These are phyloP conservation scores for Ochotona curzoniae DNA, from an alignment of 2,113 vertebrate genomes.

Conservation along the genomic window DNA sequence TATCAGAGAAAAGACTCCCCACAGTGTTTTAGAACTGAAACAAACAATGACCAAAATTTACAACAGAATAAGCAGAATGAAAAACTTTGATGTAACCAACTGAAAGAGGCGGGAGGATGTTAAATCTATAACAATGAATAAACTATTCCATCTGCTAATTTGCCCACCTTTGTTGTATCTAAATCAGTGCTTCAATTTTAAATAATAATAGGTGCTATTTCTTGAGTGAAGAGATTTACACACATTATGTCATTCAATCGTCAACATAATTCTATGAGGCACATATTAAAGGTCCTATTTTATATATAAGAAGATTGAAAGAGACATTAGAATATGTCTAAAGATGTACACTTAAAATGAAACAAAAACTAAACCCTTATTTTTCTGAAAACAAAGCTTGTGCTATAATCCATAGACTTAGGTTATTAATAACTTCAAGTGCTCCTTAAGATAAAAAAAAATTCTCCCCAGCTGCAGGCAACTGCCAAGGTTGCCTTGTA, in stretches of 20 bases:
- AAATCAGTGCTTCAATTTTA: conserved; percentile 62
- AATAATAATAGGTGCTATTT: conserved; percentile 57
- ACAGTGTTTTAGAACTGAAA: conserved; percentile 22
- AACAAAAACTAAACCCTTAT: conserved; percentile 27
- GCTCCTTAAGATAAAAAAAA: conserved; percentile 11
- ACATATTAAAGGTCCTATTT: conserved; percentile 43
- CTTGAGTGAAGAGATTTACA: conserved; percentile 55
- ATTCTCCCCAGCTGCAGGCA: background rate
- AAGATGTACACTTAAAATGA: conserved; percentile 2
- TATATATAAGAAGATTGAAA: conserved; percentile 58
- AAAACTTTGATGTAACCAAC: conserved; percentile 60
- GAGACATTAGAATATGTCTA: conserved; percentile 28
- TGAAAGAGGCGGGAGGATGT: conserved; percentile 47
- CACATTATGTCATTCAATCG: conserved; percentile 58
- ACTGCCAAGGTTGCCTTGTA: no score
- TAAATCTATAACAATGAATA: conserved; percentile 56
- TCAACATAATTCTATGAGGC: conserved; percentile 42
- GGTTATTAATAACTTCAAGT: conserved; percentile 1
- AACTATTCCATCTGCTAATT: conserved; percentile 53
- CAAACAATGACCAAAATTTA: background rate
- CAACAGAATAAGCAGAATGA: conserved; percentile 33
- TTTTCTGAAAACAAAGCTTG: conserved; percentile 38
- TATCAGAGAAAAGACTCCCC: background rate
- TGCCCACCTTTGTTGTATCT: conserved; percentile 44
- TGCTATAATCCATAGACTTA: background rate